Evolutionary conservation across 2,797 vertebrate species (phyloP).

Genomic region (Cynopterus sphinx): DNA sequence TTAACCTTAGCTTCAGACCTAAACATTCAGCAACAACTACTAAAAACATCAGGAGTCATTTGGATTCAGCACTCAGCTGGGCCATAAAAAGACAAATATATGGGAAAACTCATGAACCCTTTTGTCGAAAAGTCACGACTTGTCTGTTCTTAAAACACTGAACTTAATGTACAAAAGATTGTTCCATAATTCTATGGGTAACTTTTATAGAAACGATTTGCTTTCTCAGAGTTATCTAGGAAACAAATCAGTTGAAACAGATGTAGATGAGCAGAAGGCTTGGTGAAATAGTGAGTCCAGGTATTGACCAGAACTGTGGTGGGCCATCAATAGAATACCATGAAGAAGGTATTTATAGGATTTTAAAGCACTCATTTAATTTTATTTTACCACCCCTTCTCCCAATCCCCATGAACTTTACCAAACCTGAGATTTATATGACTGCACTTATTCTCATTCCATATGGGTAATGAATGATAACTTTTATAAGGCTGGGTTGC

Average conservation of each 20-base stretch:
- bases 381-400: neutral
- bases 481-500: neutral
- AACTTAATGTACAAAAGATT: neutral
- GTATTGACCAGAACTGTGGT: neutral
- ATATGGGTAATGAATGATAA: neutral
- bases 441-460: neutral
- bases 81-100: neutral
- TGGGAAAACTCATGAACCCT: neutral
- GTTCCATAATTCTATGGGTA: neutral
- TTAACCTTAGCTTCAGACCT: conserved; percentile 16
- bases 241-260: neutral
- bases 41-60: conserved; percentile 10
- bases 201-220: neutral
- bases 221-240: conserved; percentile 14
- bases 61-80: neutral
- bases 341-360: neutral
- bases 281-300: neutral
- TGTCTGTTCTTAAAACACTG: neutral
- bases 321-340: neutral
- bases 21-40: neutral
- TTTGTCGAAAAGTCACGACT: neutral
- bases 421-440: neutral
- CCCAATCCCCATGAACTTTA: neutral
- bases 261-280: neutral
- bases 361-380: neutral